Conservation (phyloP, 2,797 vertebrate species). For the Gambelia wislizenii region DNA sequence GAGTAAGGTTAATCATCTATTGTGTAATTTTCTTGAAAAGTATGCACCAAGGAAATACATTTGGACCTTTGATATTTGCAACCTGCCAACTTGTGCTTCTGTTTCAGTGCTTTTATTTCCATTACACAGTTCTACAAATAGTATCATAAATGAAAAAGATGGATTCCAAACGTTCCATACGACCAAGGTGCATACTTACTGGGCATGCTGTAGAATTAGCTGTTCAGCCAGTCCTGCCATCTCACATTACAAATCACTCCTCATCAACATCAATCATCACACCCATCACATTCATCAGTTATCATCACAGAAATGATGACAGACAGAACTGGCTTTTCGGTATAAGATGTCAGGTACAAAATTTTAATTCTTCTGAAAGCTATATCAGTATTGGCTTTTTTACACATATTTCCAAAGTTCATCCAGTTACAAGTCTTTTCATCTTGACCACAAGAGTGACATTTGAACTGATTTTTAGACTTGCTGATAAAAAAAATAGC, state of each 20-base stretch:
- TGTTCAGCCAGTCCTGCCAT: not conserved
- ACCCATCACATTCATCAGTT: conserved; percentile 2
- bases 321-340: not conserved
- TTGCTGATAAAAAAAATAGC: too few species aligned
- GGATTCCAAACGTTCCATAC: conserved; percentile 28
- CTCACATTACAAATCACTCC: conserved; percentile 13
- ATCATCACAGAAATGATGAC: not conserved
- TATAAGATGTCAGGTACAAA: not conserved
- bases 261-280: not conserved
- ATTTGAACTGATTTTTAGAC: too few species aligned
- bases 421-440: too few species aligned
- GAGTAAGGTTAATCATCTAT: conserved; percentile 14
- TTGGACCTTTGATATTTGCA: conserved; percentile 35
- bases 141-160: conserved; percentile 32
- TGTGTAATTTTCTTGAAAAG: conserved; percentile 51
- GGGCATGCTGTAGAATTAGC: conserved; percentile 5
- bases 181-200: conserved; percentile 15
- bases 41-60: conserved; percentile 45
- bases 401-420: not conserved
- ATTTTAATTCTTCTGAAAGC: not conserved
- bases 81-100: conserved; percentile 63
- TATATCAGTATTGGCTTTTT: not conserved
- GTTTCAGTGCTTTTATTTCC: conserved; percentile 67
- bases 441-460: too few species aligned
- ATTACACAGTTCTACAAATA: conserved; percentile 54